These are phyloP conservation scores for Monoplex corrugatus DNA, from an alignment of 2,888 invertebrate species.

Conservation along the genomic window DNA sequence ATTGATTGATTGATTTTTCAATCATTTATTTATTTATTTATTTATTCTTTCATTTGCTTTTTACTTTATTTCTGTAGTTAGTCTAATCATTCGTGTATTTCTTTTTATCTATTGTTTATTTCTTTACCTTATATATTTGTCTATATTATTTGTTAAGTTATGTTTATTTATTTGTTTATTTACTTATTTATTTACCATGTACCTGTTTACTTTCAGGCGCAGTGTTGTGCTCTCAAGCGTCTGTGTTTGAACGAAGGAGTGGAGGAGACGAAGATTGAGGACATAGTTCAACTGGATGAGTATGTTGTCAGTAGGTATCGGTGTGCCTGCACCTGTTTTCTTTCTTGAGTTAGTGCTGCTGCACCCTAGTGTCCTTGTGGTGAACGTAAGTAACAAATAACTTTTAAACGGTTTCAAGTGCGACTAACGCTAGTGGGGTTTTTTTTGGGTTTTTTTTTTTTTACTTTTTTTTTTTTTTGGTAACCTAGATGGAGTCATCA, in stretches of 20 bases:
- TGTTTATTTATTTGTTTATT: too few species aligned
- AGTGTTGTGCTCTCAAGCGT: slow-evolving; percentile 70
- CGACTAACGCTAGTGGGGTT: too few species aligned
- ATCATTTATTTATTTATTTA: too few species aligned
- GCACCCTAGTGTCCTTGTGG: background rate
- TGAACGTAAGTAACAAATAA: background rate
- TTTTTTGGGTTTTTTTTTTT: background rate
- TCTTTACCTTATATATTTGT: too few species aligned
- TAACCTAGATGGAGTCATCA: background rate
- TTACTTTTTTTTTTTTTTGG: background rate
- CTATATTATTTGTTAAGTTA: too few species aligned
- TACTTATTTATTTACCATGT: too few species aligned
- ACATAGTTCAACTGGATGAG: slow-evolving; percentile 67
- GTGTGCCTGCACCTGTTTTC: slow-evolving; percentile 44
- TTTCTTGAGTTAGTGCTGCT: slow-evolving; percentile 16
- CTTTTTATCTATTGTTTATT: background rate
- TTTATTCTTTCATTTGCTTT: too few species aligned
- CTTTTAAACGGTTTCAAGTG: too few species aligned
- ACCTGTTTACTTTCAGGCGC: slow-evolving; percentile 62
- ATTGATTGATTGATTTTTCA: too few species aligned
- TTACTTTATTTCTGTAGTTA: too few species aligned
- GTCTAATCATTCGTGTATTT: background rate
- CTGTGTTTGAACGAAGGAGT: slow-evolving; percentile 72
- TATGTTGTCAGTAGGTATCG: slow-evolving; percentile 66
- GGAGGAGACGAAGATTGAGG: slow-evolving; percentile 72